Base-by-base conservation (phyloP, 2,888 invertebrate genomes). In the Cyrtodaria siliqua region DNA sequence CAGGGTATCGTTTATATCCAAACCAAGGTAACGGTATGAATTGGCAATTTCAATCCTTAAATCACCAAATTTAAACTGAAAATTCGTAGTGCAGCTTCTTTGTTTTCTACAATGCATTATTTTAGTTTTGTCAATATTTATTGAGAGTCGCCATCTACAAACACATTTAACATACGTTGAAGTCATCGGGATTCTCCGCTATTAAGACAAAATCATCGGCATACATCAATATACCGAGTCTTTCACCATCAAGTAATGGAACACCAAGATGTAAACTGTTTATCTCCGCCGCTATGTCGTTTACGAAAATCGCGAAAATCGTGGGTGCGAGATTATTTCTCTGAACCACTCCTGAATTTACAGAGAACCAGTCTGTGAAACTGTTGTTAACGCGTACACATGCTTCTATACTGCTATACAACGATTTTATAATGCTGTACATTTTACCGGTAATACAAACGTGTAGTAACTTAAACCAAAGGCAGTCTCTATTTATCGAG, bases 401-500 rank as follows among this genome's bases (percentile, higher is more conserved):
- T 4, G 47, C 16, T 16, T 47, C 16, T 47, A 20, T 47, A 47
- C 20, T 20, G 3, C 6, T 47, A 16, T 9, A 20, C 6, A 47
- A 6, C 4, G 47, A 4, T 20, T 47, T 47, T 9, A 47, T 16
- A 4, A 20, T 18, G 4, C 6, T 4, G 47, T 9, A 47, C 33
- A 33, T 33, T 33, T 33, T 33, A 8, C 6, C 4, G 4, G 33
- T 33, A 8, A 33, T 44, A 24, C 60, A 42, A n/a, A 24, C 23
- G 1, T 16, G 23, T n/a, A 60, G 4, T 23, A 60, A 44, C 24
- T 60, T 60, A 60, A 44, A 60, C 60, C 60, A 60, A n/a, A 60
- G 44, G 33, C 60, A 60, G 9, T 60, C 47, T n/a, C 44, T 23
- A 18, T 44, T 47, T 8, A 60, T 42, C 3, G 60, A 42, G 23